phyloP scores from a whole-genome alignment of 2,888 invertebrate genomes.

The Lasioglossum figueresi region DNA sequence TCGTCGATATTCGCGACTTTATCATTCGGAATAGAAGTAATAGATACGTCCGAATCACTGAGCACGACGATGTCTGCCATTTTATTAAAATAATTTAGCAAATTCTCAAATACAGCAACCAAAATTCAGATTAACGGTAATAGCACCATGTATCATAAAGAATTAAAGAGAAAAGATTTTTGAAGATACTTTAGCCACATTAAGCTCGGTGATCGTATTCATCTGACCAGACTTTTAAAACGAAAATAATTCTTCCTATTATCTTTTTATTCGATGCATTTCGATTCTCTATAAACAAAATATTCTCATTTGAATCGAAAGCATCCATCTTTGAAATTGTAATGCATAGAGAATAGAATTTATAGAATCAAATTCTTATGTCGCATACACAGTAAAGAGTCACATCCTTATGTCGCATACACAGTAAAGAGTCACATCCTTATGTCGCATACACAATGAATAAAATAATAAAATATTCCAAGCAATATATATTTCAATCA shows the following conservation, averaged over 20 bases:
- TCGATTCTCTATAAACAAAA: background rate
- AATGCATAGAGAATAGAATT: background rate
- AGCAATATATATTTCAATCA: background rate
- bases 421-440: background rate
- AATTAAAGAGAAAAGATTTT: background rate
- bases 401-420: too few species aligned
- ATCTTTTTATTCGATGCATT: background rate
- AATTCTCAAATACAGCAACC: background rate
- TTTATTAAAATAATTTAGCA: constrained; percentile 8
- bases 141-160: background rate
- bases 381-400: too few species aligned
- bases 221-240: background rate
- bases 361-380: background rate
- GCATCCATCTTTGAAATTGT: background rate
- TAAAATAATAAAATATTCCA: background rate
- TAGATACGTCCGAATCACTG: constrained; percentile 67
- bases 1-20: background rate
- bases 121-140: background rate
- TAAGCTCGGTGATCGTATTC: background rate
- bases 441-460: background rate
- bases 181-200: background rate
- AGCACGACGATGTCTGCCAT: constrained; percentile 58
- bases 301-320: background rate
- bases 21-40: constrained; percentile 12
- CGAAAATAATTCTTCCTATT: background rate